Evolutionary conservation across 2,113 vertebrate species (phyloP).

Genomic region (Nerophis lumbriciformis): DNA sequence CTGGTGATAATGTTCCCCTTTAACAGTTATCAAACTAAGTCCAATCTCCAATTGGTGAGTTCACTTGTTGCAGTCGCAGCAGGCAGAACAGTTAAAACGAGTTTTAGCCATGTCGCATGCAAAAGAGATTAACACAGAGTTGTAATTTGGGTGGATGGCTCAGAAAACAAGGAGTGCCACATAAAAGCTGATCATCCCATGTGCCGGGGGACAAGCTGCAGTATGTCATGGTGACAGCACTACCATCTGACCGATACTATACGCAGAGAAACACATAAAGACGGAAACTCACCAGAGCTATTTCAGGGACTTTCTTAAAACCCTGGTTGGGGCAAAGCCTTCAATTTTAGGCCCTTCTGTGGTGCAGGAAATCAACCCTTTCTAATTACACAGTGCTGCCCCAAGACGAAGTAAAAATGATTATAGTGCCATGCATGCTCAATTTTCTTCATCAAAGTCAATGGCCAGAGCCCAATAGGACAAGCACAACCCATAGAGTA

Average conservation of each 20-base stretch:
- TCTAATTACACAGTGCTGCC: conserved; percentile 70
- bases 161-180: conserved; percentile 62
- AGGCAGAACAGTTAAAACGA: conserved; percentile 30
- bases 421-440: conserved; percentile 61
- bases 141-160: conserved; percentile 66
- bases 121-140: conserved; percentile 58
- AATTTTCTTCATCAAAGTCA: conserved; percentile 65
- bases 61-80: conserved; percentile 22
- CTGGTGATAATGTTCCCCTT: too few species aligned
- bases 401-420: conserved; percentile 70
- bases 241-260: conserved; percentile 59
- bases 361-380: conserved; percentile 69
- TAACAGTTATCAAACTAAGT: neutral
- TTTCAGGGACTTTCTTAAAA: conserved; percentile 63
- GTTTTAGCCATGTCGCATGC: conserved; percentile 44
- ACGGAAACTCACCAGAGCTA: conserved; percentile 57
- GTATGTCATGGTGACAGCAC: conserved; percentile 43
- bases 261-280: conserved; percentile 49
- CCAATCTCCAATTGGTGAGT: conserved; percentile 9
- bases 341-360: conserved; percentile 70
- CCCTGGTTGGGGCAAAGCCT: conserved; percentile 57
- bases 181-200: conserved; percentile 54
- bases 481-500: conserved; percentile 52
- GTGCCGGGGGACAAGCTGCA: conserved; percentile 46
- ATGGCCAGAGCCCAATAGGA: conserved; percentile 49